Evolutionary conservation across 2,888 invertebrate species (phyloP), one percentile per base, ranked within the genome.

Genomic region (Silvanus unidentatus): DNA sequence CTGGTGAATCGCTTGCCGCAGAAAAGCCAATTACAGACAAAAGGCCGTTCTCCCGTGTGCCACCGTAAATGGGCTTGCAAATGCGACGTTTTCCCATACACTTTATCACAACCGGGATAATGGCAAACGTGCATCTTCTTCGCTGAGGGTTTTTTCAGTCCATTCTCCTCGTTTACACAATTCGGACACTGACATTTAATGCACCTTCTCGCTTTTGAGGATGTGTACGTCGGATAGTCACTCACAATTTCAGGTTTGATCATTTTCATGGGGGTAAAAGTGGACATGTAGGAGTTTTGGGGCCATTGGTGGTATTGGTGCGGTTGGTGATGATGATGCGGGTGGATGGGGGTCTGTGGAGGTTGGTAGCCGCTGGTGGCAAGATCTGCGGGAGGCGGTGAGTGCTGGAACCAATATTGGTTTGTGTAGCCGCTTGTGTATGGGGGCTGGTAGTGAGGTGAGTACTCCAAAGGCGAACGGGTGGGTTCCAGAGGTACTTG

Each of bases 41-140:
- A 95, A 0, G 95, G 95, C 6, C 93, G 75, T 65, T 95, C 95
- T 0, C 93, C 93, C 0, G 89, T 90, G 65, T 96, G 96, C 93
- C 92, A 93, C 40, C 95, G 60, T 0, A 71, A 50, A 52, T 71
- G 71, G 0, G 71, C 67, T 41, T 68, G 67, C 49, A 97, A 71
- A 66, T 97, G 96, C 0, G 94, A 94, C 0, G 94, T 93, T 71
- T 95, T 95, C 10, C 90, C 91, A 71, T 96, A 97, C 11, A 91
- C 84, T 62, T 88, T 85, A 47, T 81, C 83, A 66, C 95, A 96
- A 35, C 90, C 91, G 1, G 88, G 85, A 30, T 90, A 83, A 69
- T 92, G 90, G 63, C 93, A 93, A 36, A 86, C 80, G 69, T 93
- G 93, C 71, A 78, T 86, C 68, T 83, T 87, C 74, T 84, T 90